Evolutionary conservation across 2,797 vertebrate genomes (phyloP), one percentile per base, ranked within the genome.

Genomic region (Phrynocephalus guinanensis): DNA sequence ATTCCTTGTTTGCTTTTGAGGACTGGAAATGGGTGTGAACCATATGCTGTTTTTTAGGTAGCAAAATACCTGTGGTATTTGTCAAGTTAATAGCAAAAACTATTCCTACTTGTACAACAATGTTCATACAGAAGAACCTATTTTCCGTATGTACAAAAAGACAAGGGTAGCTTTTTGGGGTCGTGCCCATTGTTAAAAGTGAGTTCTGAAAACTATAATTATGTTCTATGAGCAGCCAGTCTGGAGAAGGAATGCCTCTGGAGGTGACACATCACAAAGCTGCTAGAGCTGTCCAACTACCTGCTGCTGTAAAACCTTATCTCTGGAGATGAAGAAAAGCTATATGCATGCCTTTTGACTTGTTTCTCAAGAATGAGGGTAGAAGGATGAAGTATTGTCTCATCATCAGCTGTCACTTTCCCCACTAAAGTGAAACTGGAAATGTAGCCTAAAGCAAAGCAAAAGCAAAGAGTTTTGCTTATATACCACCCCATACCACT

Each of bases 1-100:
- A 63, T 24, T 38, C 30, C 33, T 24, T 48, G 38, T 1, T 38
- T 76, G 38, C 6, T n/a, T 75, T 38, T 75, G 20, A 38, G 72
- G 6, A 20, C 73, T 48, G 22, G 73, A 76, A 24, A 44, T 48
- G 38, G 38, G 30, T 48, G 44, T 48, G 8, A 48, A 16, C 38
- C 38, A 76, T 76, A 24, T 76, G 73, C 22, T 76, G 33, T 38
- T 76, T 38, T 76, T 44, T 20, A 30, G 28, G 48, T 50, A 48
- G 38, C 38, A 76, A 76, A 76, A 76, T 52, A 13, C 26, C 28
- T 60, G 86, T 1, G 38, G 28, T 5, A 72, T 6, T 6, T 81
- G 75, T 52, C 80, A 90, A 86, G 86, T 91, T 1, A 89, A 44
- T 90, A 85, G 33, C 1, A 44, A 77, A 71, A 78, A 1, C 2